phyloP scores from a whole-genome alignment of 1,140 invertebrate genomes.

The Magallana gigas region DNA sequence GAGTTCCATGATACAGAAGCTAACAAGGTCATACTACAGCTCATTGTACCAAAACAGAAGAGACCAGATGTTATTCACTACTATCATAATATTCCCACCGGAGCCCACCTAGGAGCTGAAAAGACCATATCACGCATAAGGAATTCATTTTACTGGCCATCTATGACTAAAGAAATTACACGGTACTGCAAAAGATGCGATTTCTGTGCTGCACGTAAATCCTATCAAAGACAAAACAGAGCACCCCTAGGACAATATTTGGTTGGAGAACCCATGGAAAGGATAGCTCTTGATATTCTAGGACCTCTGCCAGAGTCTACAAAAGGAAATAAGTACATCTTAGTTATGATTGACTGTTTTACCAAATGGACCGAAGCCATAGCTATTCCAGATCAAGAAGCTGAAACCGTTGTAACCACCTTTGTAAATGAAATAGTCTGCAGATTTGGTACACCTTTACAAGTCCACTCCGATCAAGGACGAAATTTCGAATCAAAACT shows the following conservation, averaged over 20 bases:
- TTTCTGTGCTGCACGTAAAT: constrained; percentile 41
- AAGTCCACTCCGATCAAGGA: constrained; percentile 57
- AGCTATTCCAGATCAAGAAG: constrained; percentile 60
- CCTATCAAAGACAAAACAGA: background rate
- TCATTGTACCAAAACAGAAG: constrained; percentile 12
- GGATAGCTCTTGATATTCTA: constrained; percentile 57
- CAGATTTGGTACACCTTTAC: constrained; percentile 50
- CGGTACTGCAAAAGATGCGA: constrained; percentile 43
- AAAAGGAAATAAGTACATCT: constrained; percentile 59
- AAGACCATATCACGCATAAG: constrained; percentile 40
- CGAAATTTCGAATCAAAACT: constrained; percentile 59
- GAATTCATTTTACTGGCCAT: constrained; percentile 48
- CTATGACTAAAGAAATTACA: constrained; percentile 38
- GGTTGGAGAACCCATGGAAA: constrained; percentile 44
- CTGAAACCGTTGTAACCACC: constrained; percentile 28
- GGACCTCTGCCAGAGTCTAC: constrained; percentile 62
- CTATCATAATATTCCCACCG: constrained; percentile 22
- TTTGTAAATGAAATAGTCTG: constrained; percentile 56
- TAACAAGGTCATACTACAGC: background rate
- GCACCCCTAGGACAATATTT: constrained; percentile 42
- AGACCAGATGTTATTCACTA: constrained; percentile 19
- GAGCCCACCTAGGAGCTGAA: constrained; percentile 37
- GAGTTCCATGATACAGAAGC: background rate
- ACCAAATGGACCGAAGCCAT: constrained; percentile 66
- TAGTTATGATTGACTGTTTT: constrained; percentile 62